Conservation (phyloP, 2,888 invertebrate genomes). For the Drosophila quasianomalipes region DNA sequence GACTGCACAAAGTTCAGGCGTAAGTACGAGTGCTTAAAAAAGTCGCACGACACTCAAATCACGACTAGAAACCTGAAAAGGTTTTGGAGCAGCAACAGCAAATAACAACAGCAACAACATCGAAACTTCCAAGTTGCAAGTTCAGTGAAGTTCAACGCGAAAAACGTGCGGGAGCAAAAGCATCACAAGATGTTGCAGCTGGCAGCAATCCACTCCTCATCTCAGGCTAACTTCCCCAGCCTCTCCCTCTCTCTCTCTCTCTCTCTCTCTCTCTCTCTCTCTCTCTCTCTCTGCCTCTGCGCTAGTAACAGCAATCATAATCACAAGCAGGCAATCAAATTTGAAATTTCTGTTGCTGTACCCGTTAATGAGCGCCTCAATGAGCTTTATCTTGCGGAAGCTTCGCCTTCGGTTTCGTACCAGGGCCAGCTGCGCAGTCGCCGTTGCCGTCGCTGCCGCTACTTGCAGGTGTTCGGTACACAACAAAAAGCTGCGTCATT, state of each 20-base stretch:
- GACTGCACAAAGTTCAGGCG: constrained; percentile 78
- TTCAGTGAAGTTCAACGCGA: constrained; percentile 80
- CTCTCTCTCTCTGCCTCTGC: neutral
- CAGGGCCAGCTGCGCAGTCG: constrained; percentile 59
- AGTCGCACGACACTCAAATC: constrained; percentile 80
- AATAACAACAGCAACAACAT: constrained; percentile 14
- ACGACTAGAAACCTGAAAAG: constrained; percentile 72
- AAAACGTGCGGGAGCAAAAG: constrained; percentile 80
- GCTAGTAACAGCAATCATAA: constrained; percentile 52
- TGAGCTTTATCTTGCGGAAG: constrained; percentile 67
- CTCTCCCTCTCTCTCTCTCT: neutral
- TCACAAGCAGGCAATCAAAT: constrained; percentile 63
- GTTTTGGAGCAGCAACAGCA: constrained; percentile 57
- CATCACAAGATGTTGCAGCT: constrained; percentile 45
- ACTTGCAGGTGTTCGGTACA: constrained; percentile 65
- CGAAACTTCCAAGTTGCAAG: constrained; percentile 68
- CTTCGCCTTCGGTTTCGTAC: constrained; percentile 36
- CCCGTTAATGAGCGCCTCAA: constrained; percentile 58
- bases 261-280: neutral
- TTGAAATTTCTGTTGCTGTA: constrained; percentile 51
- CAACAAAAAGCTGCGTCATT: constrained; percentile 72
- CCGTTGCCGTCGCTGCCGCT: constrained; percentile 10
- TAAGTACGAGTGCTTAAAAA: constrained; percentile 63
- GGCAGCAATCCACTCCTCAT: constrained; percentile 37
- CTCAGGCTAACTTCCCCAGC: neutral